These are phyloP conservation scores for Pampus argenteus DNA, from an alignment of 2,797 vertebrate species.

Conservation along the genomic window DNA sequence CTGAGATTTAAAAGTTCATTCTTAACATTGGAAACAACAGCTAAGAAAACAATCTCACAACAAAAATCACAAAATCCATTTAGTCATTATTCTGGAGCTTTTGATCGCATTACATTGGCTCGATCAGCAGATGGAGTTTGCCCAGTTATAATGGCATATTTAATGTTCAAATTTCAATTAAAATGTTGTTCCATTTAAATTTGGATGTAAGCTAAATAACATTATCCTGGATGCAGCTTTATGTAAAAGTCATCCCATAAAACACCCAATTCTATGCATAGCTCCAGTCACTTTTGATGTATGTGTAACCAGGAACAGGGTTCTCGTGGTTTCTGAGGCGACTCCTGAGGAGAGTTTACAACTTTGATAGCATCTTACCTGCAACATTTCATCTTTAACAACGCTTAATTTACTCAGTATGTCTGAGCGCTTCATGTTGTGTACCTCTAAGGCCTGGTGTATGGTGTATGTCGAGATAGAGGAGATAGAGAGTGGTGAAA, in stretches of 20 bases:
- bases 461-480: conserved; percentile 53
- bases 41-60: neutral
- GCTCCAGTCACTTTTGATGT: conserved; percentile 2
- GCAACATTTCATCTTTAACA: conserved; percentile 68
- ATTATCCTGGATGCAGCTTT: neutral
- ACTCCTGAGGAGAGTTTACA: conserved; percentile 36
- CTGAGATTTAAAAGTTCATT: too few species aligned
- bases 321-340: conserved; percentile 37
- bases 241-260: conserved; percentile 21
- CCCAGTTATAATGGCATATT: neutral
- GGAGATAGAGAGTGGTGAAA: conserved; percentile 52
- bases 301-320: conserved; percentile 20
- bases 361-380: conserved; percentile 57
- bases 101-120: neutral
- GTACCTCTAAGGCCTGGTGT: conserved; percentile 33
- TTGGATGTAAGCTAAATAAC: neutral
- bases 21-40: too few species aligned
- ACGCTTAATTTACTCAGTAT: conserved; percentile 62
- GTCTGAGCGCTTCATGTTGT: conserved; percentile 44
- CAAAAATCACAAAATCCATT: neutral
- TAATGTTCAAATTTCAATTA: neutral
- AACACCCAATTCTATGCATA: conserved; percentile 19
- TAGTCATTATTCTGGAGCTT: neutral
- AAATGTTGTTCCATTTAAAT: neutral
- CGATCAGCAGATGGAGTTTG: neutral